Evolutionary conservation across 2,113 vertebrate genomes (phyloP).

Genomic region (Bubo bubo): DNA sequence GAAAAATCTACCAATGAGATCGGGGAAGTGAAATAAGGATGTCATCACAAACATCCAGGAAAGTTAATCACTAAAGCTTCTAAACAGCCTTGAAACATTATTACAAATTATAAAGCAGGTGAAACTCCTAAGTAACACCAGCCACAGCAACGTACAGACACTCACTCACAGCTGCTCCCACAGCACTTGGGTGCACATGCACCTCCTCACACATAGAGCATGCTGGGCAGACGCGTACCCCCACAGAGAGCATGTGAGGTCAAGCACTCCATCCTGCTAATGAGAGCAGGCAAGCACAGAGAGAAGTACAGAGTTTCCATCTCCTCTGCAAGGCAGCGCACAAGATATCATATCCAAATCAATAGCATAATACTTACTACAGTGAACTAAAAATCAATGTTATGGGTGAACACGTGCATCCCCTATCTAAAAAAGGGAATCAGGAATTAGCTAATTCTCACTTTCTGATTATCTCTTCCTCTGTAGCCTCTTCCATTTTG

Average conservation of each 20-base stretch:
- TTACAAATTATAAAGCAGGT: not conserved
- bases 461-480: not conserved
- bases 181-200: rapidly evolving
- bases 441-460: rapidly evolving
- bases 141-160: not conserved
- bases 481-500: not conserved
- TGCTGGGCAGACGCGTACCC: not conserved
- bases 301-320: not conserved
- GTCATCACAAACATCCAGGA: not conserved
- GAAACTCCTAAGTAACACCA: not conserved
- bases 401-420: not conserved
- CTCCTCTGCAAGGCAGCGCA: not conserved
- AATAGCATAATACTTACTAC: not conserved
- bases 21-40: not conserved
- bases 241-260: not conserved
- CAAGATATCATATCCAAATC: not conserved
- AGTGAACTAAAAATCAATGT: not conserved
- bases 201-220: not conserved
- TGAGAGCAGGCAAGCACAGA: not conserved
- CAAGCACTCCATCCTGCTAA: not conserved
- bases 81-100: not conserved
- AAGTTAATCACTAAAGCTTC: not conserved
- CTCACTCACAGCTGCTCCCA: not conserved
- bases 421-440: not conserved
- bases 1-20: not conserved